Evolutionary conservation across 2,113 vertebrate species (phyloP).

Genomic region (Sminthopsis crassicaudata): DNA sequence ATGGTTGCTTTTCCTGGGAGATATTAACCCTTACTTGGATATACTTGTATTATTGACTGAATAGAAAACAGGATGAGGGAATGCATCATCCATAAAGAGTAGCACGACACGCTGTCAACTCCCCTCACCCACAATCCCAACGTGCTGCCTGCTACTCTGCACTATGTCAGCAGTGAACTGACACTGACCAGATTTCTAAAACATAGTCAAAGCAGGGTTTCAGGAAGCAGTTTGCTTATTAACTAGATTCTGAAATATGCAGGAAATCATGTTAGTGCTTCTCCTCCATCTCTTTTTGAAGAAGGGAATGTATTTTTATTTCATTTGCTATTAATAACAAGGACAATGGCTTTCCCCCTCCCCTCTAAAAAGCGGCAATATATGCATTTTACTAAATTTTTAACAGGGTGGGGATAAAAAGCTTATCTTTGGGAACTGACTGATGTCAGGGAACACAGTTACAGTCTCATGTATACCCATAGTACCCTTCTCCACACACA

Average conservation of each 20-base stretch:
- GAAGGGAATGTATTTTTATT: neutral
- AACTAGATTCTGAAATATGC: neutral
- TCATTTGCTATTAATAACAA: neutral
- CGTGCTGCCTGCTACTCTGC: neutral
- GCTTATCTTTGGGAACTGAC: neutral
- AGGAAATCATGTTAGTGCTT: neutral
- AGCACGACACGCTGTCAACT: neutral
- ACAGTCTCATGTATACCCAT: neutral
- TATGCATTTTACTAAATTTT: neutral
- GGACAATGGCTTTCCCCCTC: neutral
- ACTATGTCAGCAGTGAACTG: neutral
- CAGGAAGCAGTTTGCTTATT: neutral
- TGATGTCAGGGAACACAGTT: neutral
- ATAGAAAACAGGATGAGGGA: neutral
- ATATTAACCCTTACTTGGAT: conserved; percentile 17
- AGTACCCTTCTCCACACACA: neutral
- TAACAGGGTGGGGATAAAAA: neutral
- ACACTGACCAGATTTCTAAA: neutral
- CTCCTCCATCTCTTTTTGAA: neutral
- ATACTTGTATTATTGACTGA: neutral
- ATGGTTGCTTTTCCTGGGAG: conserved; percentile 33
- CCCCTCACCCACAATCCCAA: neutral
- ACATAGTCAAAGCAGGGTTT: neutral
- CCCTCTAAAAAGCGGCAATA: neutral
- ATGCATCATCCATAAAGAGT: neutral